Percentiles rank a stretch among this genome's conserved stretches.
phyloP scores from a whole-genome alignment of 2,113 vertebrate species.

The Plectropomus leopardus region DNA sequence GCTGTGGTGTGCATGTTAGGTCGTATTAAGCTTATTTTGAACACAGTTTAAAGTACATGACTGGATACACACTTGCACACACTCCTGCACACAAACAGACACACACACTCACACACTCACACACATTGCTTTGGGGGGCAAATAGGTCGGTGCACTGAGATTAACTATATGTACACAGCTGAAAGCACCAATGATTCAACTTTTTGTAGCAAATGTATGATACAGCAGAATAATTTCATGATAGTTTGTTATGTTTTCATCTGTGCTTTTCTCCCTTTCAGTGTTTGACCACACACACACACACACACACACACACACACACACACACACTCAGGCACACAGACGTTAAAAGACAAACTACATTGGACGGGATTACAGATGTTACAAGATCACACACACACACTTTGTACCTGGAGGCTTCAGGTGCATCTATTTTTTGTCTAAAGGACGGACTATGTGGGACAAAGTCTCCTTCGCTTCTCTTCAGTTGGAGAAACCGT shows the following conservation, averaged over 20 bases:
- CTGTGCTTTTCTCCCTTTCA: constrained; percentile 57
- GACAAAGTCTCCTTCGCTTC: constrained; percentile 37
- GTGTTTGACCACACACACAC: constrained; percentile 35
- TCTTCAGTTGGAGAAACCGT: constrained; percentile 47
- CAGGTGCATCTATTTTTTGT: constrained; percentile 40
- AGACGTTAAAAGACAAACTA: constrained; percentile 49
- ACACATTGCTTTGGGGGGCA: constrained; percentile 20
- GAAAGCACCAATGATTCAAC: constrained; percentile 68
- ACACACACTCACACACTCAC: constrained; percentile 8
- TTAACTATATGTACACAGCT: constrained; percentile 65
- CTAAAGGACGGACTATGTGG: constrained; percentile 42
- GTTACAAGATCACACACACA: constrained; percentile 51
- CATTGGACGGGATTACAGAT: constrained; percentile 37
- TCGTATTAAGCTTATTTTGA: constrained; percentile 56
- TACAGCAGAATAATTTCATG: constrained; percentile 51
- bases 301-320: constrained; percentile 5
- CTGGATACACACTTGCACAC: constrained; percentile 31
- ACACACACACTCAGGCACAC: constrained; percentile 28
- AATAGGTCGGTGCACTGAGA: constrained; percentile 48
- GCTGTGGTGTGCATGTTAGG: constrained; percentile 43
- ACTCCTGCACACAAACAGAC: constrained; percentile 33
- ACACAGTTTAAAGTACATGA: constrained; percentile 52
- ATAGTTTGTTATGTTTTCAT: constrained; percentile 59
- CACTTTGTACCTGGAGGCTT: constrained; percentile 49
- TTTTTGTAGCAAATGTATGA: constrained; percentile 59